Conservation (phyloP, 2,888 invertebrate genomes). For the Aethes cnicana region DNA sequence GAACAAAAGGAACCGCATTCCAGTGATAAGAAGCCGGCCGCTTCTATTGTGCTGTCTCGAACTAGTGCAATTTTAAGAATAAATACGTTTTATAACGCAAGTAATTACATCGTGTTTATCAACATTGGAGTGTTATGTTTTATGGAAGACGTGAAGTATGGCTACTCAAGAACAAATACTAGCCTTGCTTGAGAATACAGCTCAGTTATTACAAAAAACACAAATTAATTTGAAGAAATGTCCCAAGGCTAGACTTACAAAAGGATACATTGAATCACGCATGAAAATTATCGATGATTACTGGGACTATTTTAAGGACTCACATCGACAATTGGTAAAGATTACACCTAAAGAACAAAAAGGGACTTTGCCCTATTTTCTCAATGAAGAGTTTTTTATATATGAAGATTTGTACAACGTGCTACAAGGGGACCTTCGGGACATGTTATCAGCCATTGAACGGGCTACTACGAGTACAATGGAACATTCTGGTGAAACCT, state of each 20-base stretch:
- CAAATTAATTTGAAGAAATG: constrained; percentile 27
- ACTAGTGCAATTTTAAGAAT: not conserved
- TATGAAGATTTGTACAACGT: constrained; percentile 25
- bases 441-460: constrained; percentile 15
- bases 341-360: constrained; percentile 30
- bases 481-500: not conserved
- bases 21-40: not conserved
- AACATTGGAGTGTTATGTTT: not conserved
- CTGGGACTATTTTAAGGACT: constrained; percentile 25
- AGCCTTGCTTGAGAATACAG: constrained; percentile 16
- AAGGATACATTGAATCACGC: constrained; percentile 31
- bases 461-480: too few species aligned
- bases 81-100: not conserved
- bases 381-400: constrained; percentile 31
- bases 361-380: constrained; percentile 30
- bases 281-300: constrained; percentile 31
- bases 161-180: not conserved
- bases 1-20: constrained; percentile 3
- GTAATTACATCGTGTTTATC: not conserved
- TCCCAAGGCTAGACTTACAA: constrained; percentile 28
- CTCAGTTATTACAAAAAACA: constrained; percentile 15
- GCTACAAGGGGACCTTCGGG: constrained; percentile 17
- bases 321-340: constrained; percentile 30
- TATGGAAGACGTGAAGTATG: not conserved
- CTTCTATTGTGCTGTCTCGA: not conserved